Evolutionary conservation across 2,888 invertebrate genomes (phyloP), one percentile per base, ranked within the genome.

Genomic region (Masnerella sp.): DNA sequence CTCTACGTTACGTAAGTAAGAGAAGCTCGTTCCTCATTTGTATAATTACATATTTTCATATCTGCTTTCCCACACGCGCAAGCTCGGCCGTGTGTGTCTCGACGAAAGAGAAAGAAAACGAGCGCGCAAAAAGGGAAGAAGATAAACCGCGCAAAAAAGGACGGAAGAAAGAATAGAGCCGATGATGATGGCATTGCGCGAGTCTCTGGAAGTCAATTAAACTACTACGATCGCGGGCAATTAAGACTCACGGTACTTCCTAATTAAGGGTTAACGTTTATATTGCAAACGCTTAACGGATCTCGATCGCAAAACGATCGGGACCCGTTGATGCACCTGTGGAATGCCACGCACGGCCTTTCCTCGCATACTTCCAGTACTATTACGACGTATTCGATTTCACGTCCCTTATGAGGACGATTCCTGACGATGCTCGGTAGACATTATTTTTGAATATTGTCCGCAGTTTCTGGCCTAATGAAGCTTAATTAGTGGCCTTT

Each of bases 31-130:
- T 75, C 77, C 74, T 77, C 77, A 75, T 74, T 67, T 62, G 54
- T 69, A 68, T 64, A 80, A 81, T 81, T 82, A 79, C 80, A 82
- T 54, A 79, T 82, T 80, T 80, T 79, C 82, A 81, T 81, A 81
- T 79, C 81, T 80, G 78, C 77, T 79, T 80, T 80, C 81, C 76
- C 80, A 81, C 76, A 45, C 45, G 40, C 28, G 38, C 22, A 43
- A 58, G 38, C 34, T 64, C 45, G 56, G 58, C 32, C 30, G 54
- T 59, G 62, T 54, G 54, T 22, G 67, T 75, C 28, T 40, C 32
- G 3, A 18, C 15, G 40, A 22, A 38, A 43, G 14, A 52, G 58
- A 51, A 40, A 12, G 52, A 59, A 58, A 17, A 38, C 18, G 18
- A 56, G 9, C 28, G 52, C 22, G 15, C 17, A 43, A 42, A 40